Base-by-base conservation (phyloP, 2,113 vertebrate species). In the Sminthopsis crassicaudata region DNA sequence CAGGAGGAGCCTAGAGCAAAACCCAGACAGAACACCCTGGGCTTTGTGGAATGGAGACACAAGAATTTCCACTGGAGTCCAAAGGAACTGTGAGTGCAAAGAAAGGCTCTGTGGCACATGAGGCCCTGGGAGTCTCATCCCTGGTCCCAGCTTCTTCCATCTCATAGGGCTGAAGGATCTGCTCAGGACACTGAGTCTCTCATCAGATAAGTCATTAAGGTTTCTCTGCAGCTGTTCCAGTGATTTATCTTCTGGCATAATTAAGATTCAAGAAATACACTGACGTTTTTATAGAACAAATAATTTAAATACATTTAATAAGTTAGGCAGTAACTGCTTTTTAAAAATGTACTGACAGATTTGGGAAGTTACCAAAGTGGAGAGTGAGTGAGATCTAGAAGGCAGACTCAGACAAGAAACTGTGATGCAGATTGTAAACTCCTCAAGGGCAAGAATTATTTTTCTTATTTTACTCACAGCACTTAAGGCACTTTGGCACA, bases 211-310 rank as follows among this genome's bases (percentile, higher is more conserved):
- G 94, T 93, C 94, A 6, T 95, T 91, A 96, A 94, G 54, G 46
- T 88, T 95, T 93, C 89, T 91, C 92, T 93, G 93, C 55, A 96
- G 96, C 36, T 57, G 90, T 94, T 94, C 90, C 2, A 88, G 36
- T 95, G 95, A 97, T 91, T 92, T 95, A 96, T 93, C 53, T 60
- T 94, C 16, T 0, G 55, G 89, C 84, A 84, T 22, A 93, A 95
- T 97, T 96, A 97, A 96, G 96, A 96, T 92, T 92, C 90, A 90
- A 94, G 96, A 84, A 91, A 96, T 89, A 57, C 90, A 94, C 2
- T 93, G 96, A 97, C 54, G 36, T 93, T 95, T 97, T 95, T 95
- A 95, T 90, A 94, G 96, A 91, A 96, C 93, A 97, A 97, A 96
- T 97, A 94, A 96, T 93, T 97, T 96, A 96, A 96, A 95, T 92